Evolutionary conservation across 2,797 vertebrate genomes (phyloP).

Genomic region (Apogon hyalosoma): DNA sequence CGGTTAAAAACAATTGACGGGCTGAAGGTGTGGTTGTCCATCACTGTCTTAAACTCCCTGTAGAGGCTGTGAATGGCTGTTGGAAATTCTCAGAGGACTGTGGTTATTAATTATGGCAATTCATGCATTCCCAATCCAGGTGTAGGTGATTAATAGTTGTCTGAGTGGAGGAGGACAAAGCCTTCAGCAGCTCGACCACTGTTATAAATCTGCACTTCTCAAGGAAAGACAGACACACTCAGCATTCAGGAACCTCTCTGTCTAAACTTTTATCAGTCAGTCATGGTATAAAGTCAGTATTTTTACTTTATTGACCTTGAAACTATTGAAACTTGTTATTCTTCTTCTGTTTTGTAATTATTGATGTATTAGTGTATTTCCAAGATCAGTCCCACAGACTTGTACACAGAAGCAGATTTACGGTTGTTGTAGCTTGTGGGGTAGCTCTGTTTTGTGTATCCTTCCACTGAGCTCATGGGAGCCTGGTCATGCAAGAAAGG

Average conservation of each 20-base stretch:
- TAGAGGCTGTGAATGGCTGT: constrained; percentile 23
- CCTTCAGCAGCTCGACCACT: constrained; percentile 25
- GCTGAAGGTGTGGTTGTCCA: constrained; percentile 7
- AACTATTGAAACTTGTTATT: constrained; percentile 36
- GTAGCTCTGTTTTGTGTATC: constrained; percentile 18
- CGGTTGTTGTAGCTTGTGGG: neutral
- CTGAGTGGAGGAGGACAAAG: constrained; percentile 49
- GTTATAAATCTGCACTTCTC: constrained; percentile 44
- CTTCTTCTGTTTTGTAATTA: constrained; percentile 26
- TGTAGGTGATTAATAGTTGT: constrained; percentile 58
- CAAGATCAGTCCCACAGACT: constrained; percentile 18
- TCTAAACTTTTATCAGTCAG: constrained; percentile 1
- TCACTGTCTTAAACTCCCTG: constrained; percentile 18
- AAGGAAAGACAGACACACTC: constrained; percentile 38
- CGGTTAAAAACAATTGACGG: constrained; percentile 2
- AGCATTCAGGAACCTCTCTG: constrained; percentile 11
- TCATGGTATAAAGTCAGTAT: neutral
- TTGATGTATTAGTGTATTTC: constrained; percentile 45
- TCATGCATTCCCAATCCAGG: constrained; percentile 45
- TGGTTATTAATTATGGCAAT: constrained; percentile 61
- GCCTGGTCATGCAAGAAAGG: constrained; percentile 12
- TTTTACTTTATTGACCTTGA: constrained; percentile 31
- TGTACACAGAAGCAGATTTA: constrained; percentile 40
- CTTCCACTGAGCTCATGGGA: constrained; percentile 20
- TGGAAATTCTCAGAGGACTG: constrained; percentile 37